Conservation (phyloP, 2,113 vertebrate species). For the Hypanus sabinus region DNA sequence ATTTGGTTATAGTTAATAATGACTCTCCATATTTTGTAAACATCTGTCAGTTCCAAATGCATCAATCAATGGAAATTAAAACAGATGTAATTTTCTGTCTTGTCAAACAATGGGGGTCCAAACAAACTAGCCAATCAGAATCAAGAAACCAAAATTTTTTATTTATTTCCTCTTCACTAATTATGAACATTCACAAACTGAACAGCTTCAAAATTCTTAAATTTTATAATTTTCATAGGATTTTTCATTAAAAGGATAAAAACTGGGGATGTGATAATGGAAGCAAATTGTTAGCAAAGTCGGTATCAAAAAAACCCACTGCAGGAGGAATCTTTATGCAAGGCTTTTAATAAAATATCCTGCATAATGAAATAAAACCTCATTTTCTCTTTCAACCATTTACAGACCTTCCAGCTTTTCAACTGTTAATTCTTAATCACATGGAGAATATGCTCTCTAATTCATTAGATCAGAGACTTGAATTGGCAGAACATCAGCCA, state of each 20-base stretch:
- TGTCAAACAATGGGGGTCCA: not conserved
- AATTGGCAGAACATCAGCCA: too few species aligned
- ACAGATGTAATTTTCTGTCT: not conserved
- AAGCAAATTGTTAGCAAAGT: not conserved
- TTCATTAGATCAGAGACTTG: too few species aligned
- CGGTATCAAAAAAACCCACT: not conserved
- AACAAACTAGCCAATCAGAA: too few species aligned
- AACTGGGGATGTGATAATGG: not conserved
- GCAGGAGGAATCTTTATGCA: not conserved
- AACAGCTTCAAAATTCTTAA: not conserved
- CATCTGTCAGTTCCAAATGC: not conserved
- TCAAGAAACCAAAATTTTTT: not conserved
- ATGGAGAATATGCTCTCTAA: too few species aligned
- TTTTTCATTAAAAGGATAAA: not conserved
- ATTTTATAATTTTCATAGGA: not conserved
- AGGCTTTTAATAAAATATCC: not conserved
- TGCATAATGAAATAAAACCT: not conserved
- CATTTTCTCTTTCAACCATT: not conserved
- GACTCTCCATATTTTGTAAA: not conserved
- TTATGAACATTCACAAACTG: not conserved
- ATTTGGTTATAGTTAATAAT: not conserved
- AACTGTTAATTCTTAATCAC: too few species aligned
- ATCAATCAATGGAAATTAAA: not conserved
- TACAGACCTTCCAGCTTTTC: too few species aligned
- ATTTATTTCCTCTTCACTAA: not conserved